phyloP scores from a whole-genome alignment of 92 coral and sea anemone species.

The Hydrozoanthus gracilis region DNA sequence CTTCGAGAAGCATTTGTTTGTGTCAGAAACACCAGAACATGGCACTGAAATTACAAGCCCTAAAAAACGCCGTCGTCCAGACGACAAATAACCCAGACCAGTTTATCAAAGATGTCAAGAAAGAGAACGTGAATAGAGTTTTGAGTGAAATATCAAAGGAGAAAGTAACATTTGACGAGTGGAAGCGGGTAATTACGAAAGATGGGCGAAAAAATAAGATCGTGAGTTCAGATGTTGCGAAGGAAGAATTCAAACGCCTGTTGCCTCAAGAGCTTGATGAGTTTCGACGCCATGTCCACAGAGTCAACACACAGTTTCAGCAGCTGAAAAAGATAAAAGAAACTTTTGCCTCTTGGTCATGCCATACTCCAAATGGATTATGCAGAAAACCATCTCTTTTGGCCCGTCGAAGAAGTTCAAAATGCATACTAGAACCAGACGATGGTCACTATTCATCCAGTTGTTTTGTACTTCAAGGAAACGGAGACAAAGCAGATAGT shows the following conservation, averaged over 20 bases:
- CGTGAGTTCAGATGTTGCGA: not conserved
- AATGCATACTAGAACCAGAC: conserved; percentile 15
- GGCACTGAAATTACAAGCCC: not conserved
- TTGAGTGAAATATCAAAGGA: not conserved
- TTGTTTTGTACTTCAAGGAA: too few species aligned
- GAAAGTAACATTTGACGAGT: conserved; percentile 5
- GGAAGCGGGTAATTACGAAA: conserved; percentile 5
- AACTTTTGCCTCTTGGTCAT: not conserved
- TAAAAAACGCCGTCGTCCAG: not conserved
- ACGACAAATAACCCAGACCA: not conserved
- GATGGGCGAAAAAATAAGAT: not conserved
- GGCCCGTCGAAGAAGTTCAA: conserved; percentile 19
- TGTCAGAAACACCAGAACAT: conserved; percentile 28
- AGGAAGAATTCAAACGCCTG: conserved; percentile 5
- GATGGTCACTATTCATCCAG: conserved; percentile 17
- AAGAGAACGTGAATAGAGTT: not conserved
- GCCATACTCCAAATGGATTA: not conserved
- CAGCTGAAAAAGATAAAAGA: conserved; percentile 9
- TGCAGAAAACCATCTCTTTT: not conserved
- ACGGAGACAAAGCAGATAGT: too few species aligned
- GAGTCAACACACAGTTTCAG: conserved; percentile 8
- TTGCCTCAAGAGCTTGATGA: not conserved
- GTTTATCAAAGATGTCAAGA: conserved; percentile 17
- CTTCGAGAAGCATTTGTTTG: not conserved
- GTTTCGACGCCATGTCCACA: not conserved